Base-by-base conservation (phyloP, 2,113 vertebrate species). In the Melospiza melodia region DNA sequence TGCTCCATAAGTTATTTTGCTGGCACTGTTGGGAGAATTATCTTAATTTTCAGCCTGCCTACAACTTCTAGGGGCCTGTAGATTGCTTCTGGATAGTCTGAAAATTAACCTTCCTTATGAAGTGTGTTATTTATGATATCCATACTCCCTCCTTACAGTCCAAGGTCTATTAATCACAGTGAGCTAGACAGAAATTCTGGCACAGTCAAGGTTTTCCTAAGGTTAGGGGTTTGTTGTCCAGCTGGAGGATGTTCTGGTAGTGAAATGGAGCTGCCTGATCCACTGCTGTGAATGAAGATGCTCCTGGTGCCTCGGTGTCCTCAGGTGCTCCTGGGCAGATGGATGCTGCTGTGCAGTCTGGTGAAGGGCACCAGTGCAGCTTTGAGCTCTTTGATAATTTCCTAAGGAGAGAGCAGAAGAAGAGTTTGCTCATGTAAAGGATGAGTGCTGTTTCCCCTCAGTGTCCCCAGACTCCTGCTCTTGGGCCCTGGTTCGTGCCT, bases 291-390 rank as follows among this genome's bases (percentile, higher is more conserved):
- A 66, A 19, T 13, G 28, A 62, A 31, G 49, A 10, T 10, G 4
- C 7, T 17, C 1, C 18, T 12, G 22, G 21, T 35, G 57, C 69
- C 58, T 52, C 1, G 0, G 25, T 2, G 9, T 10, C 20, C 54
- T 24, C 31, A 3, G 43, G 21, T 55, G 33, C 52, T 54, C 17
- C 66, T 17, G 49, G 13, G 11, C 39, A 44, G 10, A 11, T 8
- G 1, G 61, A 10, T 46, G 44, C 44, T 24, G 66, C 43, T 22
- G 35, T 10, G 51, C 20, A 5, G 33, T 1, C 59, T 43, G 46
- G 7, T 2, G 19, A 23, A 1, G 18, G 13, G 15, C 4, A 46
- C 5, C 71, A 8, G 51, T 0, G 0, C 13, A 6, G 19, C 4
- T 63, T 6, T 8, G 15, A 80, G 76, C 23, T 39, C 48, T 22